phyloP scores from a whole-genome alignment of 2,113 vertebrate species.

The Ammodramus savannarum region DNA sequence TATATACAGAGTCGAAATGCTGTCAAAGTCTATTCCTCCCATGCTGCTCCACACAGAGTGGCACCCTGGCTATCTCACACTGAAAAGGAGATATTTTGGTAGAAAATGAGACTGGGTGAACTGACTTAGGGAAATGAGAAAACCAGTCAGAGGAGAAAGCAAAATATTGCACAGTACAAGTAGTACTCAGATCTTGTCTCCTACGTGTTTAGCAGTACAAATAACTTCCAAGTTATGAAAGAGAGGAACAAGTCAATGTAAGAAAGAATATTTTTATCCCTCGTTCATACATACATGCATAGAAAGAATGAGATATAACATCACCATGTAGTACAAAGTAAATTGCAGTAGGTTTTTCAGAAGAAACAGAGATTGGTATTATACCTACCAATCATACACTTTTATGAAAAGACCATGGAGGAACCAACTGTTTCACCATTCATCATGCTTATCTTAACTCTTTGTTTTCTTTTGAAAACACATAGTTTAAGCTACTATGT shows the following conservation, averaged over 20 bases:
- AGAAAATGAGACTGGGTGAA: neutral
- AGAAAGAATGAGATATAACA: neutral
- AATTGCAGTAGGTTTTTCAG: neutral
- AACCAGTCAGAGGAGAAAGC: neutral
- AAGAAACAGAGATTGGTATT: neutral
- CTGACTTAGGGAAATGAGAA: neutral
- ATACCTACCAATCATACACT: neutral
- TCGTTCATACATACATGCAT: rapidly evolving
- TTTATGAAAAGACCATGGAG: neutral
- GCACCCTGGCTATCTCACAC: neutral
- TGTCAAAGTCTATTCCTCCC: neutral
- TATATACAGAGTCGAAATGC: too few relatives aligned
- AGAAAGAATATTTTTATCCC: neutral
- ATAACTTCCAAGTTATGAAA: neutral
- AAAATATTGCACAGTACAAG: neutral
- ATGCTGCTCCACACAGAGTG: neutral
- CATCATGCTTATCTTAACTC: neutral
- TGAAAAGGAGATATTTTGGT: neutral
- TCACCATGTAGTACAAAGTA: neutral
- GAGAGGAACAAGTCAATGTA: neutral
- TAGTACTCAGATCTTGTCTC: neutral
- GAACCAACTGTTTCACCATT: neutral
- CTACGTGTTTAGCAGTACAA: neutral
- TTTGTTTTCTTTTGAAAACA: neutral
- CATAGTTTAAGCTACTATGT: neutral